Conservation (phyloP, 2,113 vertebrate genomes). For the Burhinus oedicnemus region DNA sequence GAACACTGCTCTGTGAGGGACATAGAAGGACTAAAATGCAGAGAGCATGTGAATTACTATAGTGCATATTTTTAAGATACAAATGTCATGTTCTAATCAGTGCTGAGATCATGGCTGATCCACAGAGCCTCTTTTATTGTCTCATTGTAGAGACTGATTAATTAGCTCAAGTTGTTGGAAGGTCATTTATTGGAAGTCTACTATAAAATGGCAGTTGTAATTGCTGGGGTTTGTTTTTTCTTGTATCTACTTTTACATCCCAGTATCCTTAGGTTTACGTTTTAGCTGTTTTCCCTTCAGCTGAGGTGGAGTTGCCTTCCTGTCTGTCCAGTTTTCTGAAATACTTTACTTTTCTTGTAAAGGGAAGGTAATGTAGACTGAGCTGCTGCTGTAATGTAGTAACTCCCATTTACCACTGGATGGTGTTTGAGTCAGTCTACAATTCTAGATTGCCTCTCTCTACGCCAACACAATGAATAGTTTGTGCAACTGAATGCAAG, state of each 20-base stretch:
- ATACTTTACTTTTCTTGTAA: not conserved
- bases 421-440: conserved; percentile 57
- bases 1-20: not conserved
- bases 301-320: not conserved
- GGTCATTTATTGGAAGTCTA: not conserved
- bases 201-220: not conserved
- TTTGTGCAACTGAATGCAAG: not conserved
- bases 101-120: not conserved
- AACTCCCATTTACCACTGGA: conserved; percentile 44
- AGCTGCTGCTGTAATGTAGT: conserved; percentile 8
- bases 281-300: not conserved
- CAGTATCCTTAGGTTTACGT: not conserved
- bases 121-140: not conserved
- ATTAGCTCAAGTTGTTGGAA: not conserved
- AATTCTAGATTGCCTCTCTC: not conserved
- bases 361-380: not conserved
- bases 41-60: not conserved
- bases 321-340: not conserved
- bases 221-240: not conserved
- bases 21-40: not conserved
- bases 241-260: not conserved
- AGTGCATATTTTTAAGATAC: not conserved
- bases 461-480: not conserved
- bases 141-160: not conserved
- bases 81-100: not conserved